Conservation (phyloP, 1,140 invertebrate genomes). For the Cydia splendana region DNA sequence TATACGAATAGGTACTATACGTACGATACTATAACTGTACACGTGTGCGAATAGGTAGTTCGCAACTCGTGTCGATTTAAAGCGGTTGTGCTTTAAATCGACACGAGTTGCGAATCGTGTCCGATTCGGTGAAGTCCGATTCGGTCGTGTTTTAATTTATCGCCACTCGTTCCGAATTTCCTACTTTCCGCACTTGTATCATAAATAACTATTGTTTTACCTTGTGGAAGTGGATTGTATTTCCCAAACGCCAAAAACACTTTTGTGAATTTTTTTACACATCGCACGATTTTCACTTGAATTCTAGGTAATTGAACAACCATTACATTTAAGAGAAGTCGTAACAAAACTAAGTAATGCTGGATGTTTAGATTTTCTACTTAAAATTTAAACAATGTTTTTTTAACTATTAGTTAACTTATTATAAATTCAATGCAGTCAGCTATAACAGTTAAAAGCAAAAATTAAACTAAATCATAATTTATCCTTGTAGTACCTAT, state of each 20-base stretch:
- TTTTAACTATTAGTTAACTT: neutral
- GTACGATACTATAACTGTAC: no score
- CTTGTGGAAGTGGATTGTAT: neutral
- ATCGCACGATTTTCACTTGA: neutral
- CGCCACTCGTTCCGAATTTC: no score
- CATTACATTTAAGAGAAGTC: neutral
- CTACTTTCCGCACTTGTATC: no score
- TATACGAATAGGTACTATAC: no score
- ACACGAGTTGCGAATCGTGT: no score
- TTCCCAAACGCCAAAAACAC: neutral
- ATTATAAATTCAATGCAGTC: neutral
- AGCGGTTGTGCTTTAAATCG: no score
- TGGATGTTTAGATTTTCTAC: neutral
- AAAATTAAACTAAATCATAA: conserved; percentile 1
- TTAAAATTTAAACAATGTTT: neutral
- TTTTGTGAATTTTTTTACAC: neutral
- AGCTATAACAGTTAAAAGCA: neutral
- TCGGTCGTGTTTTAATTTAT: no score
- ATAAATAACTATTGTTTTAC: neutral
- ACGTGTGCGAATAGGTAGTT: no score
- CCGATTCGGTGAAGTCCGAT: no score
- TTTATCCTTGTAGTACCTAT: neutral
- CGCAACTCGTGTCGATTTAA: no score
- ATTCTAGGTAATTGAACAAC: neutral
- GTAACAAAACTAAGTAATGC: neutral